Evolutionary conservation across 2,797 vertebrate species (phyloP).

Genomic region (Choloepus didactylus): DNA sequence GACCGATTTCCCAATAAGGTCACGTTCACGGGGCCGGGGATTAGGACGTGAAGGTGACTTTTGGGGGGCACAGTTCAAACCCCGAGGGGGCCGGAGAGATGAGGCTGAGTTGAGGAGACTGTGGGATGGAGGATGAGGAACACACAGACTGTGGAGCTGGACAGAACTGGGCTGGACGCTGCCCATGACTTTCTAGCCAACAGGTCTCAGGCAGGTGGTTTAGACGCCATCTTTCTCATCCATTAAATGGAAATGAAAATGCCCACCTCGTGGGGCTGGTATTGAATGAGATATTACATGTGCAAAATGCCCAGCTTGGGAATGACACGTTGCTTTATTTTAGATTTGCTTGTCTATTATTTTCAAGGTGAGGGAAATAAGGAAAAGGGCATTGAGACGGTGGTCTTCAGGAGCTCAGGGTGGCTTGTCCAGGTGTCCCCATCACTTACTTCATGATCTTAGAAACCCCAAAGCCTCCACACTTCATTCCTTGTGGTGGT

Average conservation of each 20-base stretch:
- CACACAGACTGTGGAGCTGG: not conserved
- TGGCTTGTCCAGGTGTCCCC: no score
- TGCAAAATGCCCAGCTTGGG: not conserved
- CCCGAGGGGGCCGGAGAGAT: not conserved
- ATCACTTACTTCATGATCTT: not conserved
- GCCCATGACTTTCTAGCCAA: not conserved
- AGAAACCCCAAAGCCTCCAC: not conserved
- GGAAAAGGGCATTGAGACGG: not conserved
- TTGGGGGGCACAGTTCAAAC: no score
- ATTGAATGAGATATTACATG: no score
- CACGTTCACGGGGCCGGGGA: no score
- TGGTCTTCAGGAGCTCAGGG: not conserved
- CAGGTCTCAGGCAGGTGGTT: not conserved
- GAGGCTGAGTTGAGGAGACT: not conserved
- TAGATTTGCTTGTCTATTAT: not conserved
- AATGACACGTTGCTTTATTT: fast-evolving
- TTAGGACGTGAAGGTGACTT: no score
- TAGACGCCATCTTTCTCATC: not conserved
- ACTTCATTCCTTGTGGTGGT: not conserved
- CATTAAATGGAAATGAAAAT: not conserved
- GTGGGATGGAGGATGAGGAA: no score
- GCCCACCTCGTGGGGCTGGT: no score
- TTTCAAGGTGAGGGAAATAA: not conserved
- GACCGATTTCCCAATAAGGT: no score
- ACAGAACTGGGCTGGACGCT: no score